These are phyloP conservation scores for Carettochelys insculpta DNA, from an alignment of 2,113 vertebrate genomes.

Conservation along the genomic window DNA sequence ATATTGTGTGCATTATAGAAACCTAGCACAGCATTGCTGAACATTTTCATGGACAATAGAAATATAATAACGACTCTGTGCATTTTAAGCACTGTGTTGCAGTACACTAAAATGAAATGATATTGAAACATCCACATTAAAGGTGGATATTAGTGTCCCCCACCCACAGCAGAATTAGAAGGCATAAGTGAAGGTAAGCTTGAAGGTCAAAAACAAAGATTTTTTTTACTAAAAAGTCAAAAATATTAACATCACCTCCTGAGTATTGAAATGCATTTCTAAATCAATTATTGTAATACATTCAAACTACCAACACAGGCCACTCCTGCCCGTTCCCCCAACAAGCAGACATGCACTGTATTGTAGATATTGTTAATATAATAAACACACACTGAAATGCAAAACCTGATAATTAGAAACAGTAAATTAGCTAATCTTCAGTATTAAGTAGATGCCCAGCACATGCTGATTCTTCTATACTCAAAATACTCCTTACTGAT, in stretches of 20 bases:
- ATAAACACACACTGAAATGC: background rate
- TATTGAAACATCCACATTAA: background rate
- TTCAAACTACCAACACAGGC: background rate
- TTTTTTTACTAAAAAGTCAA: background rate
- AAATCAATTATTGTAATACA: constrained; percentile 10
- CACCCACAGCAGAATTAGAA: background rate
- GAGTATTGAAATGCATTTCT: background rate
- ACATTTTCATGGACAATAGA: background rate
- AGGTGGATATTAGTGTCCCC: background rate
- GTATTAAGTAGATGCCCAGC: background rate
- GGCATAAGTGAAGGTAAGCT: background rate
- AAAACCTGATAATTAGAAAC: background rate
- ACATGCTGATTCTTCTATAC: background rate
- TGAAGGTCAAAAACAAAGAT: background rate
- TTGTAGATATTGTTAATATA: background rate
- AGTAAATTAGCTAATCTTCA: background rate
- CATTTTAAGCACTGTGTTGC: background rate
- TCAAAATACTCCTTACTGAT: background rate
- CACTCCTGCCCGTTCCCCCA: background rate
- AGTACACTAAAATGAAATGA: background rate
- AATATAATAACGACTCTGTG: fast-evolving
- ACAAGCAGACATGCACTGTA: background rate
- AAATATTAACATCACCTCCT: background rate
- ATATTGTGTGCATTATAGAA: background rate
- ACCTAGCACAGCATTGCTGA: background rate